Evolutionary conservation across 2,797 vertebrate species (phyloP), one percentile per base, ranked within the genome.

Genomic region (Chloroceryle inda): DNA sequence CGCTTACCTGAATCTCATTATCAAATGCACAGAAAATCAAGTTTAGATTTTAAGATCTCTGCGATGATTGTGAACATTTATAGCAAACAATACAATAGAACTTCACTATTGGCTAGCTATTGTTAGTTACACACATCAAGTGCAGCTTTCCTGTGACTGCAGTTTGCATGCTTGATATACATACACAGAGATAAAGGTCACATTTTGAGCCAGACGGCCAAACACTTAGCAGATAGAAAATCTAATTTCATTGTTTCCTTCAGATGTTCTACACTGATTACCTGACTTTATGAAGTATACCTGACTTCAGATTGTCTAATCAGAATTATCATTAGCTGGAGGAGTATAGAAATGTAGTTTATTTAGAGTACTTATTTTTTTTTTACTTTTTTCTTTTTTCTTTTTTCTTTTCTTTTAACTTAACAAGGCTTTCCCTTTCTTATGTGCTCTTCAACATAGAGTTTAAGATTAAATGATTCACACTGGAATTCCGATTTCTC

Each of bases 401-500:
- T 44, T 42, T 4, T 17, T 44, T 42, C 3, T 17, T 17, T 20
- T 47, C 69, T 86, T 88, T 63, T 26, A 29, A 27, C 16, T 74
- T 88, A 42, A n/a, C 27, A 84, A 64, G 62, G 31, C 3, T 68
- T 75, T 63, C 23, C n/a, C 13, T 88, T 73, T 88, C 22, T 81
- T 40, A 31, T 10, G 23, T 89, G 2, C 42, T 87, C 19, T 86
- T 85, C 37, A 20, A 33, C 10, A 40, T 18, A 24, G 94, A 55
- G 87, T 93, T 95, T 91, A 87, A 78, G 42, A 87, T 13, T 5
- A 18, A 73, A 50, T 87, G 55, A 85, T 38, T 94, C 89, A 85
- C 55, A 56, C 27, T 69, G 81, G 71, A 89, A 40, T 91, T 89
- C 56, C 92, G 49, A 42, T 87, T 94, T 96, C 77, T 92, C 47